These are phyloP conservation scores for Rhopalosiphum nymphaeae DNA, from an alignment of 2,888 invertebrate species.

Conservation along the genomic window DNA sequence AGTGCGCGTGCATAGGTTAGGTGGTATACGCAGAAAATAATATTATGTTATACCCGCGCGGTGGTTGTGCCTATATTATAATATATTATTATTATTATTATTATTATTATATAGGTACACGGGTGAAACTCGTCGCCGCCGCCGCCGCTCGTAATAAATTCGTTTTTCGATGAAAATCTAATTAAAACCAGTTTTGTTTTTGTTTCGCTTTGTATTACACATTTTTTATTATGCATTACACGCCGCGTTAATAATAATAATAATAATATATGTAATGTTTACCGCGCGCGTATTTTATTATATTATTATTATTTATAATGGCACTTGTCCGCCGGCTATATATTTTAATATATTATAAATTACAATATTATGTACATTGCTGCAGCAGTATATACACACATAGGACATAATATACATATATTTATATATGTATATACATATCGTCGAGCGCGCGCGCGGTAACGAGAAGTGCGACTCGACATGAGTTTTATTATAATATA, in stretches of 20 bases:
- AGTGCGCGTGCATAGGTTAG: no score
- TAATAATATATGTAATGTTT: neutral
- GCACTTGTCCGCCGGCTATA: slow-evolving; percentile 37
- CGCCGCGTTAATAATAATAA: slow-evolving; percentile 14
- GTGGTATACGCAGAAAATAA: neutral
- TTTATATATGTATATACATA: no score
- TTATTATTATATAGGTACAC: neutral
- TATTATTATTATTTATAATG: slow-evolving; percentile 32
- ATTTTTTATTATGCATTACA: slow-evolving; percentile 23
- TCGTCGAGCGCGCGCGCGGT: neutral
- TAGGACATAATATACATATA: no score
- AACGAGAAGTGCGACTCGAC: slow-evolving; percentile 49
- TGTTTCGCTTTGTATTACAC: neutral
- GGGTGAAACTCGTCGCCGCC: slow-evolving; percentile 24
- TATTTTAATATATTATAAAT: neutral
- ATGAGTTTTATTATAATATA: slow-evolving; percentile 7
- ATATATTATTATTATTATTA: no score
- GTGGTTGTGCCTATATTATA: no score
- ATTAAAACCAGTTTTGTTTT: slow-evolving; percentile 49
- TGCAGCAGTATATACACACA: no score
- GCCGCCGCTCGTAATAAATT: slow-evolving; percentile 6
- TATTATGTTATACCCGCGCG: neutral
- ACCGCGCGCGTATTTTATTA: neutral
- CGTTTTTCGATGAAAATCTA: slow-evolving; percentile 49
- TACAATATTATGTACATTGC: neutral